These are phyloP conservation scores for Delichon dasypus DNA, from an alignment of 2,797 vertebrate genomes.

Conservation along the genomic window DNA sequence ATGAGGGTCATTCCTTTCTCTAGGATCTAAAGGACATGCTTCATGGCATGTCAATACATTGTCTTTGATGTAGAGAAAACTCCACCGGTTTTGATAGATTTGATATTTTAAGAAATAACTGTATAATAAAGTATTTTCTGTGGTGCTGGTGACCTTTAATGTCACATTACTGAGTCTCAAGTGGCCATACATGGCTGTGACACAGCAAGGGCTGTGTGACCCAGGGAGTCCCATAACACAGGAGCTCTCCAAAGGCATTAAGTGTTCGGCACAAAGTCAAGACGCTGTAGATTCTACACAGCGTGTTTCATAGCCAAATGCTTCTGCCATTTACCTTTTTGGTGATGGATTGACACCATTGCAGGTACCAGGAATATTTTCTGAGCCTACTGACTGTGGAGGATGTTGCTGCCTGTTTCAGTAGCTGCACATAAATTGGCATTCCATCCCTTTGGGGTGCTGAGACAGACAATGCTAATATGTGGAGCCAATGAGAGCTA, in stretches of 20 bases:
- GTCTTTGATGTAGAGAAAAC: constrained; percentile 8
- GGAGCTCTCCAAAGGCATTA: constrained; percentile 8
- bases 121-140: not conserved
- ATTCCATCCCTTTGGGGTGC: not conserved
- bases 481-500: not conserved
- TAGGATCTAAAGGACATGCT: not conserved
- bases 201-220: not conserved
- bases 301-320: not conserved
- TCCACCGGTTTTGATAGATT: not conserved
- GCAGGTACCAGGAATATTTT: not conserved
- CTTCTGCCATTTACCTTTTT: not conserved
- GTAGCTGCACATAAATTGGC: not conserved
- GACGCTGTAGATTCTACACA: not conserved
- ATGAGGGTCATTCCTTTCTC: constrained; percentile 16
- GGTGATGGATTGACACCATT: not conserved
- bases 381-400: not conserved
- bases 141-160: constrained; percentile 2
- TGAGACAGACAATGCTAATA: not conserved
- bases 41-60: not conserved
- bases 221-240: not conserved
- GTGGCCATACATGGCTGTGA: constrained; percentile 18
- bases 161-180: not conserved
- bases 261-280: not conserved
- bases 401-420: not conserved
- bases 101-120: not conserved